A percentile compares a stretch with the other conserved stretches of the same genome.
phyloP scores from a whole-genome alignment of 2,113 vertebrate species.

The Lagopus muta region DNA sequence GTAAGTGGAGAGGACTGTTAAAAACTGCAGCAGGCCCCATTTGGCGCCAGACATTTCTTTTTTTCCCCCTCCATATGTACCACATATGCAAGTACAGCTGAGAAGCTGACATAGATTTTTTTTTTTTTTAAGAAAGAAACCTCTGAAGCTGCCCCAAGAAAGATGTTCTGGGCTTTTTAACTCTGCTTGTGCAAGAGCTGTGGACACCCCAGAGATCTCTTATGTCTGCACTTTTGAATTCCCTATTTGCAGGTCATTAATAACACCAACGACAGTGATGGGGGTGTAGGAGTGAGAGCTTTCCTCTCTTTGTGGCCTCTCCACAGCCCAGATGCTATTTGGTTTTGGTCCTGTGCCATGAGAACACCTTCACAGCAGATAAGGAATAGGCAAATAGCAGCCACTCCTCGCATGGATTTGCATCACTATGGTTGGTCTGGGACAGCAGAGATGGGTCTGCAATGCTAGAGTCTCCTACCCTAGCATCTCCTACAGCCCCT shows the following conservation, averaged over 20 bases:
- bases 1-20: conserved; percentile 44
- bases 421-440: background rate
- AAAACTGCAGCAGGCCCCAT: conserved; percentile 7
- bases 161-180: background rate
- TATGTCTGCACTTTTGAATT: background rate
- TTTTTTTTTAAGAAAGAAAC: background rate
- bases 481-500: background rate
- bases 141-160: conserved; percentile 2
- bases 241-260: background rate
- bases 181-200: conserved; percentile 2
- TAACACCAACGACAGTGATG: rapidly evolving
- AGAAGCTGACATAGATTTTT: conserved; percentile 28
- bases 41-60: conserved; percentile 47
- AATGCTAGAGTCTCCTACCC: background rate
- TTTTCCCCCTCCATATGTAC: conserved; percentile 49
- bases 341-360: background rate
- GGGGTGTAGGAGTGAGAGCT: background rate
- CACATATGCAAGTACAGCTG: conserved; percentile 59
- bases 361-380: background rate
- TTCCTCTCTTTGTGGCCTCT: background rate
- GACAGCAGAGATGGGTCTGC: background rate
- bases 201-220: background rate
- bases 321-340: background rate
- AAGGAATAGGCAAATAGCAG: rapidly evolving
- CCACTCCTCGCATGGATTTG: background rate